phyloP scores from a whole-genome alignment of 2,797 vertebrate species.

The Hyperoplus immaculatus region DNA sequence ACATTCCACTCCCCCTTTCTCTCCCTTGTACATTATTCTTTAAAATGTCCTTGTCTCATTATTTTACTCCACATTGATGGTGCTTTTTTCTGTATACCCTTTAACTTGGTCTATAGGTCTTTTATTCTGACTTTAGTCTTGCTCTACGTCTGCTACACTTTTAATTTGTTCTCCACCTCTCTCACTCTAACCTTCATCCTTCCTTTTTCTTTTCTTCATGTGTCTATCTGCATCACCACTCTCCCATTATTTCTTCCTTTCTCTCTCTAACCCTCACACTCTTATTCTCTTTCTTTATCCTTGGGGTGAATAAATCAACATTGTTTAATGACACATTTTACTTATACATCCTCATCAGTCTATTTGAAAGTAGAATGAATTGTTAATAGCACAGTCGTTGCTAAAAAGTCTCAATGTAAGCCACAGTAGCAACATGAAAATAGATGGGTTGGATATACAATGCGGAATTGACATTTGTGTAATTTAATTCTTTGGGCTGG shows the following conservation, averaged over 20 bases:
- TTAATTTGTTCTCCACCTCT: neutral
- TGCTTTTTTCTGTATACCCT: neutral
- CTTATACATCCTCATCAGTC: neutral
- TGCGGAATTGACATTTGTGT: neutral
- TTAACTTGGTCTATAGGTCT: neutral
- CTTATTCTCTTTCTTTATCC: neutral
- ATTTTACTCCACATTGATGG: neutral
- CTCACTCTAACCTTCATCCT: neutral
- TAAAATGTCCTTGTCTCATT: constrained; percentile 14
- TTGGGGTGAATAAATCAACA: neutral
- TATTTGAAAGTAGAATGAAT: neutral
- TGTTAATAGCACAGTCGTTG: neutral
- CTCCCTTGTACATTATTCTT: neutral
- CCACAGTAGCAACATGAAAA: too few species aligned
- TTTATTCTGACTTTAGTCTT: neutral
- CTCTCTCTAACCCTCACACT: neutral
- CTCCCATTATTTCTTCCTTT: neutral
- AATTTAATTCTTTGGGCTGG: too few species aligned
- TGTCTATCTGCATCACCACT: neutral
- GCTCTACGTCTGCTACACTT: neutral
- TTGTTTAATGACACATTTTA: neutral
- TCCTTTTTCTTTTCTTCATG: neutral
- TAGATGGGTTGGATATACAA: neutral
- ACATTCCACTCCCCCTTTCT: neutral
- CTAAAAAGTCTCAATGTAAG: too few species aligned